phyloP scores from a whole-genome alignment of 2,797 vertebrate genomes.

The Chaenodraco wilsoni region DNA sequence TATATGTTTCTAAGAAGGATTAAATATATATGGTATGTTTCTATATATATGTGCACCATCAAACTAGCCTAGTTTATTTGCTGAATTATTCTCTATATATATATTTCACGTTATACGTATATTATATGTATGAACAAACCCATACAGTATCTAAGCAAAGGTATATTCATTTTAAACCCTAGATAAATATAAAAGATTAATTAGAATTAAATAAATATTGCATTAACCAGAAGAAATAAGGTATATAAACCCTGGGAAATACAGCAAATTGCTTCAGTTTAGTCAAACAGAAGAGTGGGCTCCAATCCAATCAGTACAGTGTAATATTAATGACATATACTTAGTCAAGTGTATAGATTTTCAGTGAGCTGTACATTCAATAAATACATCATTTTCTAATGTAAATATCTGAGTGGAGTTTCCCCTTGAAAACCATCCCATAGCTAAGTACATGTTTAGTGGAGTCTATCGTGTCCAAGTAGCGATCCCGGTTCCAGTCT shows the following conservation, averaged over 20 bases:
- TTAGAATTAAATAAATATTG: constrained; percentile 8
- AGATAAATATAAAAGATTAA: neutral
- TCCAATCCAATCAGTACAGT: constrained; percentile 33
- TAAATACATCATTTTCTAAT: constrained; percentile 52
- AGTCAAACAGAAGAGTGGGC: constrained; percentile 25
- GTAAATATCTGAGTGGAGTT: constrained; percentile 58
- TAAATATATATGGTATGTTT: too few species aligned
- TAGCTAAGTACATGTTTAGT: constrained; percentile 57
- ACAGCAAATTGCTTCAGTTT: constrained; percentile 28
- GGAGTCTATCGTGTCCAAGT: constrained; percentile 46
- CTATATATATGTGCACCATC: too few species aligned
- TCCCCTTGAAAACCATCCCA: constrained; percentile 44
- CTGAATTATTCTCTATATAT: too few species aligned
- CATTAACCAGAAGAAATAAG: constrained; percentile 26
- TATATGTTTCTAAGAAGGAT: too few species aligned
- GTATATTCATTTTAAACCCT: too few species aligned
- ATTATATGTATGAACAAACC: too few species aligned
- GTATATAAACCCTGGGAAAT: constrained; percentile 15
- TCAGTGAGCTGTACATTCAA: constrained; percentile 45
- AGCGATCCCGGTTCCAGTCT: constrained; percentile 37
- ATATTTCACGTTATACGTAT: too few species aligned
- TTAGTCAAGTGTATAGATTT: constrained; percentile 35
- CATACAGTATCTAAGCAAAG: too few species aligned
- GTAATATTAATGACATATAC: constrained; percentile 39
- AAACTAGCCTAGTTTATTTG: too few species aligned